Evolutionary conservation across 2,888 invertebrate genomes (phyloP).

Genomic region (Chrysopilus asiliformis): DNA sequence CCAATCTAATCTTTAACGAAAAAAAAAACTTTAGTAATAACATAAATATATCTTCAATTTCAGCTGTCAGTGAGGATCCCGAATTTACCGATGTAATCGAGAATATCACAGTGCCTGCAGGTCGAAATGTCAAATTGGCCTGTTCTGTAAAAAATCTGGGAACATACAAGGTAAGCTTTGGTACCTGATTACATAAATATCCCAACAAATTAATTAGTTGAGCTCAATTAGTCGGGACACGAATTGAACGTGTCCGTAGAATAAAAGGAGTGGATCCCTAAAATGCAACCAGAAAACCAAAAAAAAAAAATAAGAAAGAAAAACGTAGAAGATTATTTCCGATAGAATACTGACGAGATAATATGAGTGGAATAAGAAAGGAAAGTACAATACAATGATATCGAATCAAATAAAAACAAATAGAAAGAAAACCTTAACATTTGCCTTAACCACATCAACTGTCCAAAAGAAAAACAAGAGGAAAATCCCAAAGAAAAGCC

Average conservation of each 20-base stretch:
- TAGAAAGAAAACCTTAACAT: too few relatives aligned
- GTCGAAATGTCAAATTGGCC: conserved; percentile 36
- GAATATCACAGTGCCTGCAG: conserved; percentile 71
- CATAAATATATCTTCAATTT: conserved; percentile 8
- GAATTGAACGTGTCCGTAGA: not conserved
- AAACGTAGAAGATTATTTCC: too few relatives aligned
- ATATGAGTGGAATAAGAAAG: too few relatives aligned
- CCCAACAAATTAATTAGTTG: conserved; percentile 7
- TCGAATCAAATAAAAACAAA: too few relatives aligned
- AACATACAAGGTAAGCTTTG: conserved; percentile 33
- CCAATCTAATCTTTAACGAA: not conserved
- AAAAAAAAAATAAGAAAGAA: too few relatives aligned
- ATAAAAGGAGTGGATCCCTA: too few relatives aligned
- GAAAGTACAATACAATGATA: too few relatives aligned
- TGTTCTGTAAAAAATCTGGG: conserved; percentile 37
- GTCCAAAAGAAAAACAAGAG: not conserved
- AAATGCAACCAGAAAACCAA: too few relatives aligned
- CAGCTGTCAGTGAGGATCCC: conserved; percentile 68
- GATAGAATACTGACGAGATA: too few relatives aligned
- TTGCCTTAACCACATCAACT: too few relatives aligned
- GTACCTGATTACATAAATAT: not conserved
- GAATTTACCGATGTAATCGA: conserved; percentile 83
- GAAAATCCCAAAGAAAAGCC: too few relatives aligned
- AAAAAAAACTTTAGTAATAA: not conserved
- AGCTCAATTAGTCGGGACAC: conserved; percentile 5